Base-by-base conservation (phyloP, 2,797 vertebrate species). In the Mycteria americana region DNA sequence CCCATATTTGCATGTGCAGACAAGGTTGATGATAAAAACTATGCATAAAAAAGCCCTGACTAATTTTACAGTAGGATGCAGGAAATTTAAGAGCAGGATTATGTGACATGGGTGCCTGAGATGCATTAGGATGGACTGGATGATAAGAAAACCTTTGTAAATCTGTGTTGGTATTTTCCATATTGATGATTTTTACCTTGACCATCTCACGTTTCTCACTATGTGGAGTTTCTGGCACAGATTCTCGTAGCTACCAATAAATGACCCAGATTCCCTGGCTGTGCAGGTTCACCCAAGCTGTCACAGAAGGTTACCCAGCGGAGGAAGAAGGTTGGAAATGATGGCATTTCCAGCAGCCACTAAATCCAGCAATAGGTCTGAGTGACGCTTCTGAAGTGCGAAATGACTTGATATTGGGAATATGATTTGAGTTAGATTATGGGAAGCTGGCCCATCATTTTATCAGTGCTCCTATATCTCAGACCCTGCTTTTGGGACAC, bases 251-350 rank as follows among this genome's bases (percentile, higher is more conserved):
- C 43, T 50, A 5, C 77, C 43, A 46, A 24, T 25, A 65, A 89
- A 68, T 91, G 88, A 91, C 84, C 72, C 67, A 93, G 53, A 85
- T 95, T 93, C 72, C 45, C 41, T 87, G 72, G 56, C 43, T 72
- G 31, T 41, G 64, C 59, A 80, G 59, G 56, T 63, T 93, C 53
- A 85, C 53, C 68, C 86, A 88, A 64, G 75, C 92, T 95, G 90
- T 94, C 94, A 92, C 84, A 91, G 84, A 14, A 75, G 64, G 84
- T 95, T 89, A 85, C n/a, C 41, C 13, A 4, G 18, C 2, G 9
- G 57, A 80, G 53, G 46, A 95, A 75, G 57, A 75, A 82, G 53
- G 28, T 48, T 86, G 65, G 30, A 62, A 80, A 46, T 31, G 25
- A 80, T 0, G 2, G 31, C 50, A 65, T 17, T 85, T 68, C 21